Evolutionary conservation across 2,888 invertebrate species (phyloP).

Genomic region (Papilio demoleus): DNA sequence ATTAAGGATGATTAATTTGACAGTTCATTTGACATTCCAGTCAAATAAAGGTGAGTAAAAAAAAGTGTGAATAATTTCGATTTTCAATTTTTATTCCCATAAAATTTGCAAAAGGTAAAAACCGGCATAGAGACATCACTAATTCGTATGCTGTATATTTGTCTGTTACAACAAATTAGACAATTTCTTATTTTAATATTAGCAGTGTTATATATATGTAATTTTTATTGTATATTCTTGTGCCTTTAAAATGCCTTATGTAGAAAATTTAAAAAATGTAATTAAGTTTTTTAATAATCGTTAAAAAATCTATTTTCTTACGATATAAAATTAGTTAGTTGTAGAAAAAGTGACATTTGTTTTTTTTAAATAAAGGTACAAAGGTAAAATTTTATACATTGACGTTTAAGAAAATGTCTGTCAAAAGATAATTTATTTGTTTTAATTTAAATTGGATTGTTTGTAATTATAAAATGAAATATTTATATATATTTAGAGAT

Average conservation of each 20-base stretch:
- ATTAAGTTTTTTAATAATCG: neutral
- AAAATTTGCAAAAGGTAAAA: no score
- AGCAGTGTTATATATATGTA: neutral
- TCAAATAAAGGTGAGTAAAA: no score
- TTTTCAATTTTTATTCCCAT: no score
- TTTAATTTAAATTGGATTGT: neutral
- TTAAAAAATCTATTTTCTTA: neutral
- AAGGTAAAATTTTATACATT: no score
- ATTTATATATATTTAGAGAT: neutral
- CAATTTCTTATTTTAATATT: neutral
- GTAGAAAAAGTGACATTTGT: neutral
- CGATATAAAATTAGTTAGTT: neutral
- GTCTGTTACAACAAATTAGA: no score
- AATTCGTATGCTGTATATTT: neutral
- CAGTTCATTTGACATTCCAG: no score
- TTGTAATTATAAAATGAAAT: neutral
- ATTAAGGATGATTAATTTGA: no score
- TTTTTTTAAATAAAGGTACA: no score
- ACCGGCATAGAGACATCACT: no score
- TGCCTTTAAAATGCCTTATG: conserved; percentile 9
- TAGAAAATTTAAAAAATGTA: neutral
- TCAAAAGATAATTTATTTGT: neutral
- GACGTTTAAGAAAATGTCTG: no score
- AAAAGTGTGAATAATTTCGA: no score
- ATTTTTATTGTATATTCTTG: neutral